Evolutionary conservation across 2,113 vertebrate genomes (phyloP), one percentile per base, ranked within the genome.

Genomic region (Pholis gunnellus): DNA sequence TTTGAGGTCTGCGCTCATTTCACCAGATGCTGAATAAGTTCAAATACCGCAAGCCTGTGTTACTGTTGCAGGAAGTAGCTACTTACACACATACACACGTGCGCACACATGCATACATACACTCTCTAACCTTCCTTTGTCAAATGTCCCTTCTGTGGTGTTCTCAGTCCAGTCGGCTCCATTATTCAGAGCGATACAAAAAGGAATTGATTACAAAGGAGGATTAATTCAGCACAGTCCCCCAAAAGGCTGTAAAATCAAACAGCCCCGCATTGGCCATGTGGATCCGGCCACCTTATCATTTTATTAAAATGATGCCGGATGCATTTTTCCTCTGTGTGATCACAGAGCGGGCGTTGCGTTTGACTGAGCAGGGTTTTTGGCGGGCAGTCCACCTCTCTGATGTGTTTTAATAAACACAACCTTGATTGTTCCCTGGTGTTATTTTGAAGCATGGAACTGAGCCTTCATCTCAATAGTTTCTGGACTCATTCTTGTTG

Each of bases 391-490:
- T 88, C 84, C 79, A 78, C 87, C 83, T 81, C 91, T 89, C 84
- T 92, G 87, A 91, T 90, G 90, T 83, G 88, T 92, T 92, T 93
- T 88, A 94, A 92, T 90, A 90, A 93, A 94, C 81, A 87, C 84
- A 27, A 87, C 88, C 82, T 77, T 92, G 90, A 94, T 93, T 95
- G 92, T 90, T 93, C 90, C 86, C 85, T 82, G 89, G 85, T 88
- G 90, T 89, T 89, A 83, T 92, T 93, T 86, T 78, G 90, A 83
- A 90, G 82, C 81, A 76, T 88, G 90, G 88, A 94, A 95, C 90
- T 82, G 73, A 91, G 92, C 83, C 79, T 92, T 88, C 86, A 90
- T 88, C 94, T 92, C 87, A 93, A 88, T 71, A 34, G 93, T 84
- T 80, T 83, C 86, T 94, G 94, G 93, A 94, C 31, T 54, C 75